phyloP scores from a whole-genome alignment of 2,888 invertebrate genomes.

The Chaitophorus viminalis region DNA sequence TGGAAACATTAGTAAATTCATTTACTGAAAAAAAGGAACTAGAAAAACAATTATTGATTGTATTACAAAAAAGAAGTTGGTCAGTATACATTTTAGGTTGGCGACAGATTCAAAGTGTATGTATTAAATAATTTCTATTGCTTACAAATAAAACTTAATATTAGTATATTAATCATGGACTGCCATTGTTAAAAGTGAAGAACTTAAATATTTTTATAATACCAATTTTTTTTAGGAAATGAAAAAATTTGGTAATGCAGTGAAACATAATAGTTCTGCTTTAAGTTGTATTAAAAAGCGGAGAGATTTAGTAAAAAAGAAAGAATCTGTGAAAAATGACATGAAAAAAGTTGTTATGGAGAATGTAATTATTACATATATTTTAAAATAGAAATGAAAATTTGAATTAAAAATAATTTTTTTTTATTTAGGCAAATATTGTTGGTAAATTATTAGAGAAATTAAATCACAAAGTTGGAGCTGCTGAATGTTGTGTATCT shows the following conservation, averaged over 20 bases:
- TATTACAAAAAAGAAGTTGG: slow-evolving; percentile 53
- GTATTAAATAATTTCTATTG: background rate
- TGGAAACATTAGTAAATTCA: slow-evolving; percentile 52
- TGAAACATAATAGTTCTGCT: slow-evolving; percentile 17
- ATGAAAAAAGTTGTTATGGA: slow-evolving; percentile 14
- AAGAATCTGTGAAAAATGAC: background rate
- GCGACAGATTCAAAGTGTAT: slow-evolving; percentile 3
- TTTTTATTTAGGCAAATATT: slow-evolving; percentile 40
- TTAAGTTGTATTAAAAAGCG: slow-evolving; percentile 16
- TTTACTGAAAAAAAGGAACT: slow-evolving; percentile 36
- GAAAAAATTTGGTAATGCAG: background rate
- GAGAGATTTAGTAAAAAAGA: background rate
- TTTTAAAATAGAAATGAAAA: background rate
- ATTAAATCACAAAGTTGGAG: background rate
- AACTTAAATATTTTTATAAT: background rate
- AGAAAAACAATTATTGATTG: slow-evolving; percentile 14
- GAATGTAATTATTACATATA: slow-evolving; percentile 6
- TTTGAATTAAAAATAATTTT: background rate
- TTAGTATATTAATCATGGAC: too few species aligned
- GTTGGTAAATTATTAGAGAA: slow-evolving; percentile 14
- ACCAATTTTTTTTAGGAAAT: slow-evolving; percentile 18
- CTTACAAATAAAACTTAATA: too few species aligned
- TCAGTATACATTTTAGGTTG: slow-evolving; percentile 21
- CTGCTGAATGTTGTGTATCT: background rate
- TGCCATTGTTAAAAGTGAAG: background rate